A percentile compares a stretch with the other conserved stretches of the same genome.
phyloP scores from a whole-genome alignment of 2,888 invertebrate species.

The Drosophila affinis region DNA sequence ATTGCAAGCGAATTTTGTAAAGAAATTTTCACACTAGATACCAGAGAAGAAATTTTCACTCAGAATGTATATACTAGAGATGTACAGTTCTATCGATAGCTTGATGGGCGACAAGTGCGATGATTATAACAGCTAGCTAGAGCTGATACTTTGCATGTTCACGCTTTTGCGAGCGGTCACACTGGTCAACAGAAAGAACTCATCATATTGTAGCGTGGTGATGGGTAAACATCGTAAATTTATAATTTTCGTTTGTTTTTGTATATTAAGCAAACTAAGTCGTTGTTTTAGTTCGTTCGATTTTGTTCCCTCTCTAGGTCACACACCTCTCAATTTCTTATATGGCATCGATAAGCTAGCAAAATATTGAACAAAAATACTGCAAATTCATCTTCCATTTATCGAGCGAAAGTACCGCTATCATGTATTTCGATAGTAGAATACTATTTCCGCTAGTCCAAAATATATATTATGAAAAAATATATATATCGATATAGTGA shows the following conservation, averaged over 20 bases:
- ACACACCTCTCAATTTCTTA: background rate
- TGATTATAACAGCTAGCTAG: background rate
- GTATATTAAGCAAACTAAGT: constrained; percentile 16
- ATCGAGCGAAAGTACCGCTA: no score
- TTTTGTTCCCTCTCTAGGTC: constrained; percentile 11
- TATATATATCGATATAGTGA: no score
- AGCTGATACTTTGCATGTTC: background rate
- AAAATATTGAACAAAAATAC: background rate
- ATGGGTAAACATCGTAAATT: no score
- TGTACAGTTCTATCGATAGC: constrained; percentile 4
- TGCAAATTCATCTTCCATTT: no score
- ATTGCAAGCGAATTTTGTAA: constrained; percentile 15
- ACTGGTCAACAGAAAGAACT: constrained; percentile 36
- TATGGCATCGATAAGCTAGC: background rate
- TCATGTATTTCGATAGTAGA: no score
- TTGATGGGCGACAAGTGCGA: background rate
- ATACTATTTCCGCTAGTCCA: no score
- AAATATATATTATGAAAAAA: no score
- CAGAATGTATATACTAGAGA: constrained; percentile 63
- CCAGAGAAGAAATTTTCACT: constrained; percentile 67
- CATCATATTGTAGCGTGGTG: background rate
- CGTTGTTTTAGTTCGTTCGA: background rate
- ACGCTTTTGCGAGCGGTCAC: constrained; percentile 10
- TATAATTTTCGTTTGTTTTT: no score
- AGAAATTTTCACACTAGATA: constrained; percentile 54